A percentile compares a stretch with the other conserved stretches of the same genome.
Conservation (phyloP, 1,140 invertebrate species). For the Lycorma delicatula region DNA sequence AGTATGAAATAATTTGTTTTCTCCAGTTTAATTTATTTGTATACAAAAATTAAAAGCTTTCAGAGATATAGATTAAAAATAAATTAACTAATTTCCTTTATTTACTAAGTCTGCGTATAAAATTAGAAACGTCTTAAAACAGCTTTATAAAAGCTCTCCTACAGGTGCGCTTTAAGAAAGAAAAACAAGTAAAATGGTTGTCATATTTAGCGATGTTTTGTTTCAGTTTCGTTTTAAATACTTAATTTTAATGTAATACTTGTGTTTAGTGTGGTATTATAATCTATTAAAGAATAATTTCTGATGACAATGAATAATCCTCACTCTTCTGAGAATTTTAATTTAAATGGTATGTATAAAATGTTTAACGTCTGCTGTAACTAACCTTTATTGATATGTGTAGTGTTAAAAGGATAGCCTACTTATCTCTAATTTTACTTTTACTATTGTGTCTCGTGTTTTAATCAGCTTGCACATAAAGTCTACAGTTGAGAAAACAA, state of each 20-base stretch:
- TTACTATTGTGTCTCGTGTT: neutral
- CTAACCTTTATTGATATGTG: neutral
- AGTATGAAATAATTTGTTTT: too few species aligned
- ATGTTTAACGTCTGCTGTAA: neutral
- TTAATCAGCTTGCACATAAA: neutral
- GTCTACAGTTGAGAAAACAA: neutral
- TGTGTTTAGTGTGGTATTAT: neutral
- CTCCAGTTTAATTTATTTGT: too few species aligned
- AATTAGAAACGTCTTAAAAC: too few species aligned
- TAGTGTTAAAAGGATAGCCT: neutral
- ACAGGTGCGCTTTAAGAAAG: too few species aligned
- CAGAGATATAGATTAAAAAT: too few species aligned
- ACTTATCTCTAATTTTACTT: neutral
- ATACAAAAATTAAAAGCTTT: too few species aligned
- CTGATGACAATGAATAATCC: conserved; percentile 26
- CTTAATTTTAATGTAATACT: neutral
- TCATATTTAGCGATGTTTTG: neutral
- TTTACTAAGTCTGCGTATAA: too few species aligned
- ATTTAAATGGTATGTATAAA: conserved; percentile 27
- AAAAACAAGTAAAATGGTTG: neutral
- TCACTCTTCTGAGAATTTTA: conserved; percentile 26
- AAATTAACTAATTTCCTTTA: too few species aligned
- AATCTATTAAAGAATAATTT: neutral
- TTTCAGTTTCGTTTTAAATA: neutral
- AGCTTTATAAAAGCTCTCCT: too few species aligned